Base-by-base conservation (phyloP, 2,113 vertebrate species). In the Orycteropus afer region DNA sequence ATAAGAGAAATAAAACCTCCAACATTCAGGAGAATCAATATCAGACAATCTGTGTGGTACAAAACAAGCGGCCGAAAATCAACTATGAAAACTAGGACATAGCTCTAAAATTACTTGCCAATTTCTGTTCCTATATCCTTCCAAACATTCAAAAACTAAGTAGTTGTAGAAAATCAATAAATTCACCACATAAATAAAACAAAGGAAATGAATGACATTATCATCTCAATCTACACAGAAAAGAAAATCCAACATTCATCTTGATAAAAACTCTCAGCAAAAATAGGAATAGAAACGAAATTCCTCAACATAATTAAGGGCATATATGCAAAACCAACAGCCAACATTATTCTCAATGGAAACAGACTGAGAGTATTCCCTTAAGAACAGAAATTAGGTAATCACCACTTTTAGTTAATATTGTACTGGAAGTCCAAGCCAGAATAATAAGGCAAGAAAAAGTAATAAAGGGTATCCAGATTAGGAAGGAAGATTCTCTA, bases 21-120 rank as follows among this genome's bases (percentile, higher is more conserved):
- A 88, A 61, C 73, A 11, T 29, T 78, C 29, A 88, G 23, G 11
- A 82, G 90, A 96, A 63, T 85, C 53, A 91, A 55, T 34, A 65
- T 74, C 49, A 89, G 14, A 88, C 18, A 90, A 93, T 18, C n/a
- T n/a, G n/a, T n/a, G n/a, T n/a, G n/a, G n/a, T n/a, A n/a, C n/a
- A n/a, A n/a, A n/a, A n/a, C n/a, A n/a, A n/a, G n/a, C n/a, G n/a
- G n/a, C n/a, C n/a, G 20, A 89, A 95, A 92, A 94, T 85, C 20
- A 78, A 84, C 29, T 27, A 73, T 82, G 34, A 84, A 76, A 37
- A 71, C 80, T 49, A 82, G 2, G 20, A 53, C 34, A 4, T 23
- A 45, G 47, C 34, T 90, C 51, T 80, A 91, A 94, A 91, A 83
- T 86, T 47, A 93, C 20, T 61, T 57, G 18, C 59, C 37, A 90